These are phyloP conservation scores for Oreochromis niloticus DNA, from an alignment of 2,113 vertebrate species.

Conservation along the genomic window DNA sequence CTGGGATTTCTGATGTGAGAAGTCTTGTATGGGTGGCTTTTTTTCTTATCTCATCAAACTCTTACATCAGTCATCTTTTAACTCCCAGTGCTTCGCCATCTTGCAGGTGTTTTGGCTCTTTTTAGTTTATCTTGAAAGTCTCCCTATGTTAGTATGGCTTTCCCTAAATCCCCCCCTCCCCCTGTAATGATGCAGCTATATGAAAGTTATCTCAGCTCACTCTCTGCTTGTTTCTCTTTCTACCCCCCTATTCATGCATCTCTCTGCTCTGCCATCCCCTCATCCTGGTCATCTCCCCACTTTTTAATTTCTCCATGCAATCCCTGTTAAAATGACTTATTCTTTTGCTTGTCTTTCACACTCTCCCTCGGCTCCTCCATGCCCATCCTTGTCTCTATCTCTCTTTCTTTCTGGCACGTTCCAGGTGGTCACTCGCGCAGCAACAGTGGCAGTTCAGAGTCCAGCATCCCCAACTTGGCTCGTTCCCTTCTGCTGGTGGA, in stretches of 20 bases:
- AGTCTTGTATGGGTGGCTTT: slow-evolving; percentile 30
- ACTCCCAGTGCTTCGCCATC: not conserved
- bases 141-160: slow-evolving; percentile 16
- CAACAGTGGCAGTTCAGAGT: slow-evolving; percentile 99
- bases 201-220: slow-evolving; percentile 62
- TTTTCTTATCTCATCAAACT: not conserved
- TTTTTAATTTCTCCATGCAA: slow-evolving; percentile 43
- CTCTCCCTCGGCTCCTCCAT: slow-evolving; percentile 53
- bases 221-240: slow-evolving; percentile 64
- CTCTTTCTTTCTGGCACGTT: slow-evolving; percentile 79
- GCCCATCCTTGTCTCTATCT: slow-evolving; percentile 41
- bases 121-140: slow-evolving; percentile 21
- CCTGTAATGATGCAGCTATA: slow-evolving; percentile 64
- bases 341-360: slow-evolving; percentile 52
- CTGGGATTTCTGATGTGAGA: slow-evolving; percentile 13
- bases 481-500: slow-evolving; percentile 99
- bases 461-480: slow-evolving; percentile 98
- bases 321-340: slow-evolving; percentile 39
- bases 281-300: slow-evolving; percentile 2
- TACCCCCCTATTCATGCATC: slow-evolving; percentile 41
- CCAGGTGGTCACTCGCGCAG: slow-evolving; percentile 98
- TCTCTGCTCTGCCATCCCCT: slow-evolving; percentile 39
- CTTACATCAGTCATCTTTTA: slow-evolving; percentile 27
- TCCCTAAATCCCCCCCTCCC: slow-evolving; percentile 17
- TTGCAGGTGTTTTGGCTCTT: slow-evolving; percentile 26